Evolutionary conservation across 1,140 invertebrate genomes (phyloP).

Genomic region (Heliconius nattereri): DNA sequence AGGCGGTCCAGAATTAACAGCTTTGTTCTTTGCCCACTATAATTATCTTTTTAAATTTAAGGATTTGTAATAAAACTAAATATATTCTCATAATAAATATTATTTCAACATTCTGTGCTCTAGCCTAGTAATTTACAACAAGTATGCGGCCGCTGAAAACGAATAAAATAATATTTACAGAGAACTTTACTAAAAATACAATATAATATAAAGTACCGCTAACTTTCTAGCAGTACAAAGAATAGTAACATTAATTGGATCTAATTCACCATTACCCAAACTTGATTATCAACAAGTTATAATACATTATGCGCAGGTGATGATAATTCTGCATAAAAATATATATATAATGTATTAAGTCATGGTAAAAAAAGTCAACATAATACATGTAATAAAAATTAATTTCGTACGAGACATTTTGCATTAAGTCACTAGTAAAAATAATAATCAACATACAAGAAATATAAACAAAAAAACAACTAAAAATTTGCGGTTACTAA

Average conservation of each 20-base stretch:
- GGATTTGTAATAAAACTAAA: conserved; percentile 52
- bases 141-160: conserved; percentile 49
- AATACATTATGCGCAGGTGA: not conserved
- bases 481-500: not conserved
- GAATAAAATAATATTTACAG: conserved; percentile 77
- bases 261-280: conserved; percentile 61
- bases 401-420: not conserved
- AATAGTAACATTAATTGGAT: conserved; percentile 44
- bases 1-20: too few species aligned
- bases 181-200: conserved; percentile 54
- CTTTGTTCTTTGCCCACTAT: too few species aligned
- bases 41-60: too few species aligned
- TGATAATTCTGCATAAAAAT: not conserved
- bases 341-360: not conserved
- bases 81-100: conserved; percentile 74
- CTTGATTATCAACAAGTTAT: conserved; percentile 47
- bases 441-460: not conserved
- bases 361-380: not conserved
- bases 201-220: conserved; percentile 36
- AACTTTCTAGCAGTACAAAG: conserved; percentile 35
- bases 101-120: conserved; percentile 68
- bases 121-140: conserved; percentile 61
- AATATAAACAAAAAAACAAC: not conserved
- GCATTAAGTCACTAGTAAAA: not conserved
- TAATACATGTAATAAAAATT: not conserved